A percentile compares a stretch with the other conserved stretches of the same genome.
Evolutionary conservation across 2,113 vertebrate species (phyloP).

Genomic region (Corythoichthys intestinalis): DNA sequence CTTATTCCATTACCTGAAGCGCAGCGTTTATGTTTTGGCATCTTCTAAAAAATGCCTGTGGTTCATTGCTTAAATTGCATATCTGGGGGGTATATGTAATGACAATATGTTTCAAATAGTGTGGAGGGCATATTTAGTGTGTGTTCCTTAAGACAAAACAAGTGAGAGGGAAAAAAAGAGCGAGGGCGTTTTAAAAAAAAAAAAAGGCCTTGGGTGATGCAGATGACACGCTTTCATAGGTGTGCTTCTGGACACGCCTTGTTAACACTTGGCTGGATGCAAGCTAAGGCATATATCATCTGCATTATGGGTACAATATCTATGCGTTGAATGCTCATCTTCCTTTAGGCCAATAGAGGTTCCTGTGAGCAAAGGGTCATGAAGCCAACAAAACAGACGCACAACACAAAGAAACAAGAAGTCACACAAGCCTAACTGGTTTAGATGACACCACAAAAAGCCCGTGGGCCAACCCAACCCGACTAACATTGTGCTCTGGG

Average conservation of each 20-base stretch:
- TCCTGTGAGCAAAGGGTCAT: conserved; percentile 5
- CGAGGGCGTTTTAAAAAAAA: conserved; percentile 1
- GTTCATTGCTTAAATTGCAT: conserved; percentile 57
- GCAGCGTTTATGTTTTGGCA: conserved; percentile 52
- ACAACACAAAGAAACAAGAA: conserved; percentile 24
- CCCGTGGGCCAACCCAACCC: conserved; percentile 37
- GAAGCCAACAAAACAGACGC: not conserved
- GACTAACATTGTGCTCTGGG: conserved; percentile 51
- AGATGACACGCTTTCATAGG: conserved; percentile 58
- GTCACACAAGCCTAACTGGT: conserved; percentile 56
- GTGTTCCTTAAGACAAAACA: conserved; percentile 47
- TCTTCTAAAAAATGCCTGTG: conserved; percentile 37
- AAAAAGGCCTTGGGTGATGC: conserved; percentile 46
- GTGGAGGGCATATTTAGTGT: conserved; percentile 59
- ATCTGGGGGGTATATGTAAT: conserved; percentile 53
- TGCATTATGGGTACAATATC: not conserved
- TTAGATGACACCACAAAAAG: conserved; percentile 35
- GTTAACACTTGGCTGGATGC: conserved; percentile 35
- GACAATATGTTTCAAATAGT: conserved; percentile 57
- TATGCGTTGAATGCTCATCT: conserved; percentile 1
- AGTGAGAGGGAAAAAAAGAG: conserved; percentile 23
- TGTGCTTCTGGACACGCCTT: conserved; percentile 40
- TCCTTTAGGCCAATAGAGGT: not conserved
- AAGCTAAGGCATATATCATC: conserved; percentile 14
- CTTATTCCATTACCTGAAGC: conserved; percentile 62